A percentile compares a stretch with the other conserved stretches of the same genome.
These are phyloP conservation scores for Myanophis thanlyinensis DNA, from an alignment of 2,113 vertebrate genomes.

Conservation along the genomic window DNA sequence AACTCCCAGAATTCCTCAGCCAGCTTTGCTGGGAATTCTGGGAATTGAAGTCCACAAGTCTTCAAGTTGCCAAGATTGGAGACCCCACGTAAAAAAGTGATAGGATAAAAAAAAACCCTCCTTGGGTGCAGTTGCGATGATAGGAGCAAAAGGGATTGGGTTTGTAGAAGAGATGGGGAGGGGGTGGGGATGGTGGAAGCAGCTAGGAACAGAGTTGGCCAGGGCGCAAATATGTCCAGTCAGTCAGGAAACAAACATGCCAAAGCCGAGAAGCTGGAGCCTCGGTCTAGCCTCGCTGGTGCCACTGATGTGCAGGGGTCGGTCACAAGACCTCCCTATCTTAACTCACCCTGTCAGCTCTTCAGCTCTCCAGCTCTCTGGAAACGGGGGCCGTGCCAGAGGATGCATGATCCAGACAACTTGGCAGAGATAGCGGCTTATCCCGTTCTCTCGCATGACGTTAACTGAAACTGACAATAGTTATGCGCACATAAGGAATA, in stretches of 20 bases:
- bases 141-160: conserved; percentile 25
- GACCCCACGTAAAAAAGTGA: no score
- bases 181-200: neutral
- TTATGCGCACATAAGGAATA: neutral
- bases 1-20: no score
- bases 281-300: conserved; percentile 66
- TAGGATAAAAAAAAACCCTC: neutral
- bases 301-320: conserved; percentile 69
- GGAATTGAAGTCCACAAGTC: no score
- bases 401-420: neutral
- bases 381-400: neutral
- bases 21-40: no score
- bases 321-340: conserved; percentile 58
- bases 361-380: neutral
- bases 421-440: neutral
- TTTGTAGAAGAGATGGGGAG: neutral
- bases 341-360: conserved; percentile 44
- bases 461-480: neutral
- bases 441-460: neutral
- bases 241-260: conserved; percentile 60
- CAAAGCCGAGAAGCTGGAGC: conserved; percentile 64
- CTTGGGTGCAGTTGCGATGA: neutral
- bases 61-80: no score
- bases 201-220: conserved; percentile 59
- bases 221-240: conserved; percentile 38